These are phyloP conservation scores for Hetaerina titia DNA, from an alignment of 2,888 invertebrate species.

Conservation along the genomic window DNA sequence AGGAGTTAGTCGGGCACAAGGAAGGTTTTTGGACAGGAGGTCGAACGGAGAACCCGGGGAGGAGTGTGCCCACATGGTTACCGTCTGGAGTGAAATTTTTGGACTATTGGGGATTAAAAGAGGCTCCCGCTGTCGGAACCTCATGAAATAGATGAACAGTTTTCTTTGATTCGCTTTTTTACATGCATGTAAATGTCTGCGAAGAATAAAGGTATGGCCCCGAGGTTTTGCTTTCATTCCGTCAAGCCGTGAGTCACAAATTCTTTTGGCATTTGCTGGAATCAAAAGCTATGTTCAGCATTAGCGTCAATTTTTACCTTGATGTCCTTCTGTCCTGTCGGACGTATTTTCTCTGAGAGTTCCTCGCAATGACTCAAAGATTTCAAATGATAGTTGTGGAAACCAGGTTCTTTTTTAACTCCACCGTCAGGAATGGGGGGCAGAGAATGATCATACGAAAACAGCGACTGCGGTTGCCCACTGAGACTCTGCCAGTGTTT, in stretches of 20 bases:
- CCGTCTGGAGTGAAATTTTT: background rate
- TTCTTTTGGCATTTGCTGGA: background rate
- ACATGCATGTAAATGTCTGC: background rate
- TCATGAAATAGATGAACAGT: background rate
- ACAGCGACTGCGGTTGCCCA: too few relatives aligned
- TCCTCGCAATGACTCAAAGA: too few relatives aligned
- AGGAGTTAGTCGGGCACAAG: background rate
- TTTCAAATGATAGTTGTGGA: too few relatives aligned
- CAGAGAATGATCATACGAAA: too few relatives aligned
- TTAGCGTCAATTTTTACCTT: background rate
- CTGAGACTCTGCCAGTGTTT: too few relatives aligned
- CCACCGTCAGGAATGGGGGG: too few relatives aligned
- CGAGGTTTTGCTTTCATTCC: too few relatives aligned
- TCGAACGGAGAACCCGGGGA: background rate
- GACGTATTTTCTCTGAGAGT: background rate
- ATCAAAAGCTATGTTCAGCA: background rate
- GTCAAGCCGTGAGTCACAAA: background rate
- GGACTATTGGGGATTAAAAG: too few relatives aligned
- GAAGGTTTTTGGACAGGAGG: background rate
- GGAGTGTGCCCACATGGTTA: background rate
- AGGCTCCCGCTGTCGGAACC: too few relatives aligned
- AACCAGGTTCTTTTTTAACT: too few relatives aligned
- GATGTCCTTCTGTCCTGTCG: background rate
- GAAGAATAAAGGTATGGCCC: background rate
- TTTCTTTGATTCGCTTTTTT: background rate